Conservation (phyloP, 2,113 vertebrate genomes). For the Gambusia affinis region DNA sequence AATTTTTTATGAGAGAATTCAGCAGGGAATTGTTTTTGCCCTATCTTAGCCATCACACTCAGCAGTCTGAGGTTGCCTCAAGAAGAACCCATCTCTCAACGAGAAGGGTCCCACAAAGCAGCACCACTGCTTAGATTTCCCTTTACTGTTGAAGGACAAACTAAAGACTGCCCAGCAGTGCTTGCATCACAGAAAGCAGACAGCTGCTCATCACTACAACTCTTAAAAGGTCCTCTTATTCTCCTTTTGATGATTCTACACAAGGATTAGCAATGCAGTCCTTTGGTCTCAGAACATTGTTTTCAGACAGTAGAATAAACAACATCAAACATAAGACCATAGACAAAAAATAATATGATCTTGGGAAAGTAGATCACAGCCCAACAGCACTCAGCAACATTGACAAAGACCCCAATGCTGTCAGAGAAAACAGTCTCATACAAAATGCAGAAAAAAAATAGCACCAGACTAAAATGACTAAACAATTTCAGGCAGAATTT, state of each 20-base stretch:
- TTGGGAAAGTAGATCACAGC: neutral
- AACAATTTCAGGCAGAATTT: neutral
- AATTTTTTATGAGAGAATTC: slow-evolving; percentile 24
- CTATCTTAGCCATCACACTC: slow-evolving; percentile 41
- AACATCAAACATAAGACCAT: no score
- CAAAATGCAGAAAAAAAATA: neutral
- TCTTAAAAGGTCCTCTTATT: slow-evolving; percentile 45
- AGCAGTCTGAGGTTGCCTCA: slow-evolving; percentile 22
- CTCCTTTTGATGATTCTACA: slow-evolving; percentile 24
- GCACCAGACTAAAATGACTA: neutral
- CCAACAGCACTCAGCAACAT: neutral
- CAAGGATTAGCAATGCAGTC: slow-evolving; percentile 38
- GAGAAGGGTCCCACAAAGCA: slow-evolving; percentile 28
- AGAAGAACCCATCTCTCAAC: slow-evolving; percentile 51
- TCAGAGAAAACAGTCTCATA: no score
- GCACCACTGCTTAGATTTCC: slow-evolving; percentile 49
- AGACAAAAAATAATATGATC: no score
- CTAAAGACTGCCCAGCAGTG: slow-evolving; percentile 32
- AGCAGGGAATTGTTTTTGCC: slow-evolving; percentile 9
- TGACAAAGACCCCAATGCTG: no score
- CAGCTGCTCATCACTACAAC: slow-evolving; percentile 50
- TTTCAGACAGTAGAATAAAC: neutral
- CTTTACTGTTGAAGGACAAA: slow-evolving; percentile 50
- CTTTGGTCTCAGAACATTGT: neutral
- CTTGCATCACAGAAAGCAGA: slow-evolving; percentile 20